Percentiles rank a stretch among this genome's conserved stretches.
Conservation (phyloP, 1,140 invertebrate genomes). For the Drosophila sp. region DNA sequence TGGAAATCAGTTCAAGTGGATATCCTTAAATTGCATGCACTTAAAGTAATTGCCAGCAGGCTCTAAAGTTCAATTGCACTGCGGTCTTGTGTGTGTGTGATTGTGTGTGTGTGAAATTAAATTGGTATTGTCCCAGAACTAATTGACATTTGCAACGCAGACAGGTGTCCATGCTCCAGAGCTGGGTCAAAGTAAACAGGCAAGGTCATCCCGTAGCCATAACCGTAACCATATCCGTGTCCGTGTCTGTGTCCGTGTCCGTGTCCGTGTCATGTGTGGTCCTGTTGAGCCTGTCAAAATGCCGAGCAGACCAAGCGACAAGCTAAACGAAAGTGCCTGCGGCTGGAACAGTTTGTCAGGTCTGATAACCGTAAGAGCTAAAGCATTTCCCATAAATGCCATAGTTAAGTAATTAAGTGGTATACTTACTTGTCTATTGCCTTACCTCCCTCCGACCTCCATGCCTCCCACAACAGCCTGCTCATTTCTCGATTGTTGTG, state of each 20-base stretch:
- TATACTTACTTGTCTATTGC: conserved; percentile 53
- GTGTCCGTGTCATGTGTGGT: conserved; percentile 16
- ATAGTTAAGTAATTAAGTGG: conserved; percentile 81
- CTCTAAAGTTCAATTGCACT: conserved; percentile 43
- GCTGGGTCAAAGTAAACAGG: conserved; percentile 31
- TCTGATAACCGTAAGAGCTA: neutral
- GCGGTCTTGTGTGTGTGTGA: neutral
- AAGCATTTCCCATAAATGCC: conserved; percentile 52
- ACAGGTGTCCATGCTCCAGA: conserved; percentile 58
- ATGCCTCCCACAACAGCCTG: neutral
- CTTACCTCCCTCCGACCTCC: no score
- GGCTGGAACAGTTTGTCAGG: conserved; percentile 16
- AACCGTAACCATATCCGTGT: neutral
- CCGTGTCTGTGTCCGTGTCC: neutral
- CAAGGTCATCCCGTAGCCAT: conserved; percentile 2
- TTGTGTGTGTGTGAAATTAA: conserved; percentile 36
- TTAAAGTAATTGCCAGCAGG: conserved; percentile 49
- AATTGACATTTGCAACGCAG: conserved; percentile 71
- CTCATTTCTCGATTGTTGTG: neutral
- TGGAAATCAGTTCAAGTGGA: conserved; percentile 27
- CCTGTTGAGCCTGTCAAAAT: conserved; percentile 56
- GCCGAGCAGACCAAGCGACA: conserved; percentile 36
- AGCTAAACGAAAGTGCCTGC: conserved; percentile 24
- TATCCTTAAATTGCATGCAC: conserved; percentile 45
- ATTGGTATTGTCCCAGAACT: conserved; percentile 62